phyloP scores from a whole-genome alignment of 1,140 invertebrate genomes.

The Temnothorax longispinosus region DNA sequence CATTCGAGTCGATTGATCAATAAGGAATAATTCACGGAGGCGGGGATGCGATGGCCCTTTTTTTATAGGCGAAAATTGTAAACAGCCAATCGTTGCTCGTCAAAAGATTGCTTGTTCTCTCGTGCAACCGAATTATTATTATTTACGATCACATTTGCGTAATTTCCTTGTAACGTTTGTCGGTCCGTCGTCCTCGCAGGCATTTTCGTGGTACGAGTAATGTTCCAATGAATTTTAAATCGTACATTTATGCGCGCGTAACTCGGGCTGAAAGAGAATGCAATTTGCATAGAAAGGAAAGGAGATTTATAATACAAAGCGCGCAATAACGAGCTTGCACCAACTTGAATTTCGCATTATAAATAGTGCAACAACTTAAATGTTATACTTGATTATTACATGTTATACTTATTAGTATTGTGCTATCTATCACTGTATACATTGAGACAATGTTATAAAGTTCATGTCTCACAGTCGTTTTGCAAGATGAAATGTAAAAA shows the following conservation, averaged over 20 bases:
- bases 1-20: conserved; percentile 67
- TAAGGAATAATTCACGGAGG: conserved; percentile 62
- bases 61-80: conserved; percentile 13
- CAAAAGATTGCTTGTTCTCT: conserved; percentile 38
- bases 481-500: conserved; percentile 24
- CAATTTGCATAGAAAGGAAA: conserved; percentile 17
- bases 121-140: conserved; percentile 39
- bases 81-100: not conserved
- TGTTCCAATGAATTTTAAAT: conserved; percentile 54
- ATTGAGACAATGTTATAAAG: not conserved
- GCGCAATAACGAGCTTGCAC: not conserved
- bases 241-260: conserved; percentile 5
- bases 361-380: not conserved
- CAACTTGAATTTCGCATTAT: not conserved
- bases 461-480: conserved; percentile 13
- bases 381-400: not conserved
- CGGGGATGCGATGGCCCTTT: not conserved
- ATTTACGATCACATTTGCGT: conserved; percentile 52
- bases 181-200: not conserved
- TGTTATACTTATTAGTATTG: not conserved
- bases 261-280: not conserved
- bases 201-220: conserved; percentile 40
- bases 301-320: not conserved
- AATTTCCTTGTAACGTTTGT: conserved; percentile 35
- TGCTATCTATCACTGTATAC: not conserved